phyloP scores from a whole-genome alignment of 2,888 invertebrate genomes.

The Nomada flava region DNA sequence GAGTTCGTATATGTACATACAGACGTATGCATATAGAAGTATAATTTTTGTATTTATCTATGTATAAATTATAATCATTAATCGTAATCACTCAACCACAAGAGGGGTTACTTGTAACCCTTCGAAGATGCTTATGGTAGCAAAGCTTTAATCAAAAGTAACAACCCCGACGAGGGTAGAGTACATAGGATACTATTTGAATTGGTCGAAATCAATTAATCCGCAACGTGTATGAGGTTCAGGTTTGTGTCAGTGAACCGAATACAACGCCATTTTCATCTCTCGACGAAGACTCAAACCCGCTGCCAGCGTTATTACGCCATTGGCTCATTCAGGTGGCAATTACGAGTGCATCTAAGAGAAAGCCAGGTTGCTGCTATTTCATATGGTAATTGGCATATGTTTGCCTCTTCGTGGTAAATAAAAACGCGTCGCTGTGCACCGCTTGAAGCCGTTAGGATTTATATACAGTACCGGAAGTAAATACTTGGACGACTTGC shows the following conservation, averaged over 20 bases:
- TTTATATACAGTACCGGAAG: too few species aligned
- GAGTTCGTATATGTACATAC: not conserved
- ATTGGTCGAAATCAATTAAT: slow-evolving; percentile 55
- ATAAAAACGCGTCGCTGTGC: not conserved
- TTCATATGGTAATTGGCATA: slow-evolving; percentile 48
- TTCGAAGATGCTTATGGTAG: slow-evolving; percentile 57
- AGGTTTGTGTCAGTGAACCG: slow-evolving; percentile 43
- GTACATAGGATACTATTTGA: not conserved
- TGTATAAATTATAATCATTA: slow-evolving; percentile 7
- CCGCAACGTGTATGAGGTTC: slow-evolving; percentile 22
- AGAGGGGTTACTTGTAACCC: not conserved
- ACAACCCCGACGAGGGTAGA: slow-evolving; percentile 16
- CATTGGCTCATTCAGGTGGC: slow-evolving; percentile 32
- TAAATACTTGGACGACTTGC: too few species aligned
- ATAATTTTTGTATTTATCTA: slow-evolving; percentile 46
- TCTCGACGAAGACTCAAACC: slow-evolving; percentile 33
- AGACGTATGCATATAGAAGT: not conserved
- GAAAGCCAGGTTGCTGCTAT: slow-evolving; percentile 20
- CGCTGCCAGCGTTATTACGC: slow-evolving; percentile 29
- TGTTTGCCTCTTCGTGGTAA: slow-evolving; percentile 2
- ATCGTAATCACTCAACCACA: slow-evolving; percentile 9
- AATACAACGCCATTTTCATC: slow-evolving; percentile 35
- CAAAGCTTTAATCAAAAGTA: slow-evolving; percentile 50
- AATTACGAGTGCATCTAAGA: slow-evolving; percentile 45
- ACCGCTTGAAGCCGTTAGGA: not conserved